These are phyloP conservation scores for Phaedon cochleariae DNA, from an alignment of 2,888 invertebrate species.

Conservation along the genomic window DNA sequence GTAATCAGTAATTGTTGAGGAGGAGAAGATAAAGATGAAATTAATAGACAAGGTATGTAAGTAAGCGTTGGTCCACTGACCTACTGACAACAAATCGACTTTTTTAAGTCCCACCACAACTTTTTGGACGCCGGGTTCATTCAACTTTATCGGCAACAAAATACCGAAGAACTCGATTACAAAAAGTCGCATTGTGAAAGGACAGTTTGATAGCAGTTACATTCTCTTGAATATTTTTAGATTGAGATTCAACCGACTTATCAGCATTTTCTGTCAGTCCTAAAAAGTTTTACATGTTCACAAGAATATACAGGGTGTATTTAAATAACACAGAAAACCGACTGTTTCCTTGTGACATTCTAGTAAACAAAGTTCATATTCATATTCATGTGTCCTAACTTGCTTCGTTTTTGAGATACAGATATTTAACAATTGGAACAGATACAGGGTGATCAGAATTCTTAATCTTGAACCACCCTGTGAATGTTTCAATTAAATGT, in stretches of 20 bases:
- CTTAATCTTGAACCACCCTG: too few relatives aligned
- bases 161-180: conserved; percentile 29
- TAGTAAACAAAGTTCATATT: too few relatives aligned
- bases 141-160: conserved; percentile 39
- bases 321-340: too few relatives aligned
- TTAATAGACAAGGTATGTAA: conserved; percentile 43
- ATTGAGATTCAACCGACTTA: background rate
- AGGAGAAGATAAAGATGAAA: conserved; percentile 29
- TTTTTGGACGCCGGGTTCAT: conserved; percentile 48
- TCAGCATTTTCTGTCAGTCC: background rate
- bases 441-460: too few relatives aligned
- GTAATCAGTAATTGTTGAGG: background rate
- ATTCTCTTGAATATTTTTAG: conserved; percentile 10
- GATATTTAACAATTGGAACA: too few relatives aligned
- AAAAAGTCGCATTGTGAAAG: conserved; percentile 36
- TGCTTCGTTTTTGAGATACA: too few relatives aligned
- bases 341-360: too few relatives aligned
- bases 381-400: too few relatives aligned
- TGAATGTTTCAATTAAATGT: too few relatives aligned
- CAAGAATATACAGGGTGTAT: background rate
- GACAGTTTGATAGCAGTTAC: conserved; percentile 20
- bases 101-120: conserved; percentile 47
- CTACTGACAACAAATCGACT: conserved; percentile 53
- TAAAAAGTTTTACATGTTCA: background rate
- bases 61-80: conserved; percentile 51